Conservation (phyloP, 2,888 invertebrate genomes). For the Drosophila kambysellisi region DNA sequence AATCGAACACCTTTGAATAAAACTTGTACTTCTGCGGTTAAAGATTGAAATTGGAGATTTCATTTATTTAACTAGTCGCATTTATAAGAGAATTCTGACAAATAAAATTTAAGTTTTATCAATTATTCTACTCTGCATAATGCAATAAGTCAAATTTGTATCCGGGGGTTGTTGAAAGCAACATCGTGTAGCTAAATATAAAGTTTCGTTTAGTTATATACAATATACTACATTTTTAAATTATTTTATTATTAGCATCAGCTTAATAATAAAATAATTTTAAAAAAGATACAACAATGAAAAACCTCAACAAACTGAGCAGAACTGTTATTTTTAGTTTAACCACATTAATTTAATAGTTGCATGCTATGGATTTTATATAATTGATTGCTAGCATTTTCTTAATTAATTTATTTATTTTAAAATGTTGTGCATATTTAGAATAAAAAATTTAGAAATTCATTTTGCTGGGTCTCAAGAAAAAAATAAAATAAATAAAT, state of each 20-base stretch:
- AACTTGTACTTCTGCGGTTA: background rate
- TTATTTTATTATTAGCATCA: too few relatives aligned
- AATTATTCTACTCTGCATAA: background rate
- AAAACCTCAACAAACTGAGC: background rate
- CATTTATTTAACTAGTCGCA: background rate
- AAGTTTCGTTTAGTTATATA: background rate
- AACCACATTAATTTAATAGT: background rate
- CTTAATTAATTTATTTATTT: background rate
- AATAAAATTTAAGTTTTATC: background rate
- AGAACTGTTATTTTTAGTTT: background rate
- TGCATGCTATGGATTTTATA: background rate
- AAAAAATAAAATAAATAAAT: too few relatives aligned
- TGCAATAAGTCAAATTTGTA: background rate
- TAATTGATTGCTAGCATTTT: background rate
- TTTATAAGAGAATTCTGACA: too few relatives aligned
- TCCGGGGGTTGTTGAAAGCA: rapidly evolving
- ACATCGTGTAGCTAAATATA: background rate
- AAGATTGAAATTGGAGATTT: background rate
- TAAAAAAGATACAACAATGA: too few relatives aligned
- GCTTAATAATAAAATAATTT: background rate
- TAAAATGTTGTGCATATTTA: background rate
- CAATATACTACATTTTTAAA: too few relatives aligned
- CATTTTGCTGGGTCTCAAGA: background rate
- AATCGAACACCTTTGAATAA: constrained; percentile 7
- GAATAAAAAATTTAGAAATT: background rate